Evolutionary conservation across 2,797 vertebrate species (phyloP).

Genomic region (Enteromius viviparus): DNA sequence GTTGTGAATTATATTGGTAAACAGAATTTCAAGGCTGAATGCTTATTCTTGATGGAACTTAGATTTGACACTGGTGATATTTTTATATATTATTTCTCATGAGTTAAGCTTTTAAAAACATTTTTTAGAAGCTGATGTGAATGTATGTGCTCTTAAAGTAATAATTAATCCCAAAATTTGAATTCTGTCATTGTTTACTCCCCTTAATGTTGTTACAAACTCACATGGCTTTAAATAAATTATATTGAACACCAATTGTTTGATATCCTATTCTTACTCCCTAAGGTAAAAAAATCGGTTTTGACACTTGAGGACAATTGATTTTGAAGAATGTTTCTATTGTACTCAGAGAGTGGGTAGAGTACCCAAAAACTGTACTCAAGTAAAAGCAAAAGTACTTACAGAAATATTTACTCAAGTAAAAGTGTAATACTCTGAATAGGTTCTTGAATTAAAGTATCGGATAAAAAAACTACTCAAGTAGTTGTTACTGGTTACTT

Average conservation of each 20-base stretch:
- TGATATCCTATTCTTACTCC: background rate
- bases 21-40: constrained; percentile 35
- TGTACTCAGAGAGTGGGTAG: background rate
- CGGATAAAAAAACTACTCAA: no score
- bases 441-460: no score
- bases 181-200: background rate
- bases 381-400: no score
- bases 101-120: constrained; percentile 3
- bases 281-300: background rate
- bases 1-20: constrained; percentile 21
- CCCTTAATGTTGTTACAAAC: background rate
- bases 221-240: background rate
- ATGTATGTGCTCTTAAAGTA: background rate
- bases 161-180: background rate
- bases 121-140: background rate
- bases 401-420: no score
- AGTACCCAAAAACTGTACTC: no score
- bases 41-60: constrained; percentile 29
- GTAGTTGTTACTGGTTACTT: no score
- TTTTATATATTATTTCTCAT: background rate
- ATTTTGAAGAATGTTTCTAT: background rate
- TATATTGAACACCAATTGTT: background rate
- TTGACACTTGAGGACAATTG: background rate
- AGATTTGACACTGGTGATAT: constrained; percentile 7
- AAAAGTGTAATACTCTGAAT: no score